Percentiles rank a stretch among this genome's conserved stretches.
These are phyloP conservation scores for Centropus bengalensis DNA, from an alignment of 2,113 vertebrate genomes.

Conservation along the genomic window DNA sequence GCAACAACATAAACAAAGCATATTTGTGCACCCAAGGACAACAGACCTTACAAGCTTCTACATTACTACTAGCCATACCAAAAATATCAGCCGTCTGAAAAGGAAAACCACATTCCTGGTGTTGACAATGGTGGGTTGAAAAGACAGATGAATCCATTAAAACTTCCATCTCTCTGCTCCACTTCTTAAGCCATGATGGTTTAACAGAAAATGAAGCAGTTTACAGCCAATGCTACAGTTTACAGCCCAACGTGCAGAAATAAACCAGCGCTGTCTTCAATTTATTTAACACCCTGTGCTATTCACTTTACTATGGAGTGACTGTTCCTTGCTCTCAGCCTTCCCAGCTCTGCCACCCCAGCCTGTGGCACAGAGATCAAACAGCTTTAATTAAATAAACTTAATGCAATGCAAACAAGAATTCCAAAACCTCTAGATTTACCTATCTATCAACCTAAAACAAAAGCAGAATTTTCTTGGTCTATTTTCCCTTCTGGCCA, in stretches of 20 bases:
- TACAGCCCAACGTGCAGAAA: background rate
- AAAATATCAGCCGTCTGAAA: background rate
- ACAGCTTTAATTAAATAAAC: background rate
- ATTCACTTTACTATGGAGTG: background rate
- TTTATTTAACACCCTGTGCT: background rate
- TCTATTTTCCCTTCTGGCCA: background rate
- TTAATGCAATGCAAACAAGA: background rate
- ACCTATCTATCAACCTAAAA: background rate
- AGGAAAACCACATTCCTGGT: background rate
- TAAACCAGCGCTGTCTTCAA: background rate
- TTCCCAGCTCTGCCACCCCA: background rate
- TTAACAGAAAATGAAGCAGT: background rate
- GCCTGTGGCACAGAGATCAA: background rate
- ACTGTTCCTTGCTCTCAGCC: background rate
- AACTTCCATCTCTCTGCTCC: background rate
- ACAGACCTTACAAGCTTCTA: background rate
- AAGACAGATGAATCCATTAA: background rate
- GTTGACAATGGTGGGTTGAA: background rate
- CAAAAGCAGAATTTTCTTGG: background rate
- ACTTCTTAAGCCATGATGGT: background rate
- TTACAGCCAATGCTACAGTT: background rate
- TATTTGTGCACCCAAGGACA: background rate
- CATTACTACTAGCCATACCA: background rate
- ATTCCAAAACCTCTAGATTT: background rate
- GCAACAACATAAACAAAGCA: background rate